These are phyloP conservation scores for Drosophila micromelanica DNA, from an alignment of 1,140 invertebrate genomes.

Conservation along the genomic window DNA sequence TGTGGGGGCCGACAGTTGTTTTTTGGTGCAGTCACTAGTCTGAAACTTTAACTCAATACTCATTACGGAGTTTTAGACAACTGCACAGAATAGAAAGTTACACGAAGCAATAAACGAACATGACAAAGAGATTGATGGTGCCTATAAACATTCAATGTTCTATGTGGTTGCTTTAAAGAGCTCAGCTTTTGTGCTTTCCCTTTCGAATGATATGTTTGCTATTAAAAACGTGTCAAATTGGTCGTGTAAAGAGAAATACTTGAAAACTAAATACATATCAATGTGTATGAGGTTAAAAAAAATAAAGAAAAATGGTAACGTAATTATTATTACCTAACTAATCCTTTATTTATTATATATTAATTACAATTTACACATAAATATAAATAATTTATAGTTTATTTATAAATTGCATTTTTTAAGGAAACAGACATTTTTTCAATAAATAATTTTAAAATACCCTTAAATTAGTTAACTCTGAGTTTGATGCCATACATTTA, in stretches of 20 bases:
- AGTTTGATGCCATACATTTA: no score
- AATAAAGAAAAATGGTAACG: no score
- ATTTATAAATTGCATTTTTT: no score
- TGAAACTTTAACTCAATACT: conserved; percentile 33
- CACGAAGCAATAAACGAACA: conserved; percentile 9
- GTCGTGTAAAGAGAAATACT: not conserved
- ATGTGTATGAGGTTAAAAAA: no score
- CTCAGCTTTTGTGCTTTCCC: conserved; percentile 9
- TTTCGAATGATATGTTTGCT: conserved; percentile 3
- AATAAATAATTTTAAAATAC: no score
- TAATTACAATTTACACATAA: no score
- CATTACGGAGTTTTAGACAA: conserved; percentile 11
- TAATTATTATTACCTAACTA: no score
- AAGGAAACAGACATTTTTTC: no score
- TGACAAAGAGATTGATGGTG: conserved; percentile 5
- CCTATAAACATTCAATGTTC: conserved; percentile 1
- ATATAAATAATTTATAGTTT: no score
- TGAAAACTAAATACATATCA: no score
- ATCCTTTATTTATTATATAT: no score
- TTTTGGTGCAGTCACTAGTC: not conserved
- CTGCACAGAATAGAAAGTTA: not conserved
- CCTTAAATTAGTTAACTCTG: no score
- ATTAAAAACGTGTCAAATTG: not conserved
- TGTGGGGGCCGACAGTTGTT: conserved; percentile 11
- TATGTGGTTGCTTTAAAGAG: conserved; percentile 6